A percentile compares a stretch with the other conserved stretches of the same genome.
phyloP scores from a whole-genome alignment of 2,113 vertebrate species.

The Nibea coibor region DNA sequence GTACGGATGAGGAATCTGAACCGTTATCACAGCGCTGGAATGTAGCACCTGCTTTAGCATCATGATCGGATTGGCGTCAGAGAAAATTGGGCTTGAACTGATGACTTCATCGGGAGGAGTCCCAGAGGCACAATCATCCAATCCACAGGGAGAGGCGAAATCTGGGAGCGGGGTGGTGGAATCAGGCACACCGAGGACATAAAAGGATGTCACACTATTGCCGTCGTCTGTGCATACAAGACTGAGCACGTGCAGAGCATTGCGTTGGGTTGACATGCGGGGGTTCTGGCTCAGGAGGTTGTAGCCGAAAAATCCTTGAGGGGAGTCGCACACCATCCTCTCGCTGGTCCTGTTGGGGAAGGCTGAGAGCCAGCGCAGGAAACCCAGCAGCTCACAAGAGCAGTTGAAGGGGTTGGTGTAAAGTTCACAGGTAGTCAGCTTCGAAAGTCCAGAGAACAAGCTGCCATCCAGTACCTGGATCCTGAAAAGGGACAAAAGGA shows the following conservation, averaged over 20 bases:
- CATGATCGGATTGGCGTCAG: constrained; percentile 87
- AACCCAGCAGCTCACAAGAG: constrained; percentile 94
- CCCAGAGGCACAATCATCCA: constrained; percentile 93
- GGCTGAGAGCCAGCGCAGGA: constrained; percentile 93
- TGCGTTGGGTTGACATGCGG: constrained; percentile 88
- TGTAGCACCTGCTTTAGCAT: constrained; percentile 88
- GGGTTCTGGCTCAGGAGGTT: constrained; percentile 92
- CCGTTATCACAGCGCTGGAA: constrained; percentile 89
- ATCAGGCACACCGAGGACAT: constrained; percentile 73
- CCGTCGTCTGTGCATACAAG: constrained; percentile 89
- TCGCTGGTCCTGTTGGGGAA: constrained; percentile 96
- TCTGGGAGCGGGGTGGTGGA: constrained; percentile 84
- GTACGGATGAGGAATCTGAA: constrained; percentile 94
- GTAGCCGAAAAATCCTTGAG: constrained; percentile 90
- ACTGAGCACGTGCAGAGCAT: constrained; percentile 91
- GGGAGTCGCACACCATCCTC: constrained; percentile 95
- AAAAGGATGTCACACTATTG: constrained; percentile 81
- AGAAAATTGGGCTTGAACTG: constrained; percentile 84
- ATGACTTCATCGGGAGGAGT: constrained; percentile 87
- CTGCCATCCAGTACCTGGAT: constrained; percentile 93
- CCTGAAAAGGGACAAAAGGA: constrained; percentile 59
- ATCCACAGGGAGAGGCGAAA: constrained; percentile 85
- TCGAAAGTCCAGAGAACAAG: constrained; percentile 90
- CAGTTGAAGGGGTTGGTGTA: constrained; percentile 99
- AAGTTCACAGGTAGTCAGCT: constrained; percentile 94